phyloP scores from a whole-genome alignment of 2,797 vertebrate genomes.

The Cuculus canorus region DNA sequence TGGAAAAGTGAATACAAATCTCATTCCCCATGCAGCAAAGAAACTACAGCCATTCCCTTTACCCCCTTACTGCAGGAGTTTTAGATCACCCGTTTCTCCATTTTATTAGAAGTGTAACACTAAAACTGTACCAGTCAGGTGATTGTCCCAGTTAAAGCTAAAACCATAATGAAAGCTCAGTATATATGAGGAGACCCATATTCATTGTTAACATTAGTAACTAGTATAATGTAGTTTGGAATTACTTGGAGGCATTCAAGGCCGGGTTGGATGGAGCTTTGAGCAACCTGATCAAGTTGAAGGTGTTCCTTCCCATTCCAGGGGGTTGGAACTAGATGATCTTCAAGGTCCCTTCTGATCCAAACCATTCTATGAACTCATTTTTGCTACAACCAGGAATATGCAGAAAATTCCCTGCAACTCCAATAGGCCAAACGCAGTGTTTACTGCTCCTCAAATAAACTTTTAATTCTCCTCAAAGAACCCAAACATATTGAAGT shows the following conservation, averaged over 20 bases:
- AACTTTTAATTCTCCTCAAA: neutral
- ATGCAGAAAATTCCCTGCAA: neutral
- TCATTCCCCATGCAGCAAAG: neutral
- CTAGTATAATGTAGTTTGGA: neutral
- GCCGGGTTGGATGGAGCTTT: too few species aligned
- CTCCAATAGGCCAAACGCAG: neutral
- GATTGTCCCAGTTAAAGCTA: neutral
- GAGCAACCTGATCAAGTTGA: too few species aligned
- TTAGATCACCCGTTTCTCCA: neutral
- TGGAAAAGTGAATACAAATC: neutral
- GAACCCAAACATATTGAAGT: neutral
- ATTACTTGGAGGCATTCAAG: neutral
- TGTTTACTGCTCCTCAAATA: conserved; percentile 7
- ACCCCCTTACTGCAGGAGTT: neutral
- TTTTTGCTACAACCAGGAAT: neutral
- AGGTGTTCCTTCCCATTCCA: too few species aligned
- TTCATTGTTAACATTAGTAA: neutral
- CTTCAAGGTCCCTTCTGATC: too few species aligned
- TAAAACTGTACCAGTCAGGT: neutral
- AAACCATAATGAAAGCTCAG: neutral
- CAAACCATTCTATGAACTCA: neutral
- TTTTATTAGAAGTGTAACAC: neutral
- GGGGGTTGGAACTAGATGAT: too few species aligned
- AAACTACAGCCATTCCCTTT: neutral
- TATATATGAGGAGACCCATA: neutral